Conservation (phyloP, 64 coral and sea anemone species). For the Pocillopora damicornis region DNA sequence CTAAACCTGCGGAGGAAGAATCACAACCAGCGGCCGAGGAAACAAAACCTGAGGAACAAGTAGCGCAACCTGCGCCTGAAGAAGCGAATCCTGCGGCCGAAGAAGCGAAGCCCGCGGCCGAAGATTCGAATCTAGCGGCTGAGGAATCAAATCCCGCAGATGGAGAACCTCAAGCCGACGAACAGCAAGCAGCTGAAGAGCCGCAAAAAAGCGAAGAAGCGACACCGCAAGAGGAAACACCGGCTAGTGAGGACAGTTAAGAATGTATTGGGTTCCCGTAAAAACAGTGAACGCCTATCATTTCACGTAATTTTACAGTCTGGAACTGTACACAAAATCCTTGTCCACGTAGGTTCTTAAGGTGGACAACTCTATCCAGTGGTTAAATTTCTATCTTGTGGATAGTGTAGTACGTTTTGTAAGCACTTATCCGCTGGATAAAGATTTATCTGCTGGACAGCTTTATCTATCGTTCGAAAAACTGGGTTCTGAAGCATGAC, state of each 20-base stretch:
- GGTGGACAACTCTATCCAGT: too few relatives aligned
- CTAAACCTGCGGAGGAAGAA: neutral
- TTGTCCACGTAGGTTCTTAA: too few relatives aligned
- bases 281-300: neutral
- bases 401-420: too few relatives aligned
- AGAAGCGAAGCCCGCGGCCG: conserved; percentile 2
- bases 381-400: too few relatives aligned
- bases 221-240: conserved; percentile 15
- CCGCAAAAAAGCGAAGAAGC: conserved; percentile 6
- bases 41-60: conserved; percentile 22
- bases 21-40: conserved; percentile 5
- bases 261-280: neutral
- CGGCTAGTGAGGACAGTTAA: conserved; percentile 5
- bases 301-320: neutral
- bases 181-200: neutral
- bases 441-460: too few relatives aligned
- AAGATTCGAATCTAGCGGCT: neutral
- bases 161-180: neutral
- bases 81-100: neutral
- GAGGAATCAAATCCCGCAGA: neutral
- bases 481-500: too few relatives aligned
- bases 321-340: neutral
- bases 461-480: too few relatives aligned
- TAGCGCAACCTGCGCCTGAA: neutral
- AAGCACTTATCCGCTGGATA: too few relatives aligned